Evolutionary conservation across 1,140 invertebrate genomes (phyloP), one percentile per base, ranked within the genome.

Genomic region (Agrypnia vestita): DNA sequence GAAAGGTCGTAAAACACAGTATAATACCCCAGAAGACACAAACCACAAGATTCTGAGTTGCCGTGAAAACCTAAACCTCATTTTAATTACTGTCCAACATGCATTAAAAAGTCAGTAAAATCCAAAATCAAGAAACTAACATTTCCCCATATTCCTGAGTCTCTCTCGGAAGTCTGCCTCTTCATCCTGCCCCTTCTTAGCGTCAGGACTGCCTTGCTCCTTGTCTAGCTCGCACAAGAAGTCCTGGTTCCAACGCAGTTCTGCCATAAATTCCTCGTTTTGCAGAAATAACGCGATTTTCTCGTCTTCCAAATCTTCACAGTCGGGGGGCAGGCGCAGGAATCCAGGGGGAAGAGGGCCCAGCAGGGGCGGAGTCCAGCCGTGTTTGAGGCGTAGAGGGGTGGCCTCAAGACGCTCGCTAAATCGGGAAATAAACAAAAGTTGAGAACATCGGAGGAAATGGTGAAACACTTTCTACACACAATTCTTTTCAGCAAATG

Each of bases 211-310:
- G 83, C 85, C 83, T 84, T 92, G 91, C 88, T 94, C 94, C 85
- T 92, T 94, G 85, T 97, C 95, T 59, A 98, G 88, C 4, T 95
- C 95, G 49, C 93, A 94, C 87, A 97, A 93, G 85, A 98, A 98
- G 84, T 97, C 96, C 86, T 96, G 93, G 86, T 98, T 97, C 91
- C 94, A 94, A 79, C 96, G 90, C 43, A 98, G 88, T 86, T 97
- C 95, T 53, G 94, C 93, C 92, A 98, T 94, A 85, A 98, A 98
- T 88, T 98, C 96, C 86, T 97, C 96, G 85, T 97, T 97, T 86
- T 98, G 96, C 67, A 98, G 88, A 88, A 97, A 95, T 75, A 97
- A 91, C 0, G 96, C 96, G 76, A 98, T 95, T 82, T 95, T 91
- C 86, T 96, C 95, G 84, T 96, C 96, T 82, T 90, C 88, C 85